These are phyloP conservation scores for Herminia tarsipennalis DNA, from an alignment of 2,888 invertebrate species.

Conservation along the genomic window DNA sequence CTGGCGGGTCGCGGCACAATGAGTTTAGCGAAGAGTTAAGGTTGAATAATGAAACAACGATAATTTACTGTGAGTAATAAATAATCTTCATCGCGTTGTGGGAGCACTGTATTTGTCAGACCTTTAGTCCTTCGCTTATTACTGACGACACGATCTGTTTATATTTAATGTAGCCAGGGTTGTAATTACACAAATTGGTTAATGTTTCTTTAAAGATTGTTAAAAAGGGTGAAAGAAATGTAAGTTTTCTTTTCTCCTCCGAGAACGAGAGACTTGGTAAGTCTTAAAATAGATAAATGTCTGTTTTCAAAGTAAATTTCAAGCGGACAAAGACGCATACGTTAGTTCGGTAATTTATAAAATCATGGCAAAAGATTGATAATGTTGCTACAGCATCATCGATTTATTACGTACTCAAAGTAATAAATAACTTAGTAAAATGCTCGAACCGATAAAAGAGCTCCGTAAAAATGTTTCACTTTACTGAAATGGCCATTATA, in stretches of 20 bases:
- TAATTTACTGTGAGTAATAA: constrained; percentile 40
- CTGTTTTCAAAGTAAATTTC: no score
- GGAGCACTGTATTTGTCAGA: constrained; percentile 30
- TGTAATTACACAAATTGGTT: constrained; percentile 3
- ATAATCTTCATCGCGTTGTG: constrained; percentile 35
- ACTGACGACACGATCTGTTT: constrained; percentile 16
- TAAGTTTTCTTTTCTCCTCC: neutral
- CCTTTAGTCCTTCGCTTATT: constrained; percentile 22
- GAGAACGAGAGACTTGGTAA: no score
- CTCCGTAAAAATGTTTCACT: no score
- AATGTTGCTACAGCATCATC: no score
- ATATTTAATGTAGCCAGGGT: constrained; percentile 13
- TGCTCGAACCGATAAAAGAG: no score
- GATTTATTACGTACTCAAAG: no score
- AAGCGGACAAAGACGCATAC: no score
- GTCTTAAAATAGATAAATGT: no score
- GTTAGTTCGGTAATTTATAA: no score
- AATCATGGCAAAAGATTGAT: no score
- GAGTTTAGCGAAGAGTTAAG: constrained; percentile 34
- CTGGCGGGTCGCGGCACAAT: constrained; percentile 24
- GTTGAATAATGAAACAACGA: constrained; percentile 39
- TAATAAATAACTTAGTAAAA: no score
- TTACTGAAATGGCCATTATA: no score
- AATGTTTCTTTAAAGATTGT: neutral
- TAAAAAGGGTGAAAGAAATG: neutral